Conservation (phyloP, 1,140 invertebrate genomes). For the Berghia stephanieae region DNA sequence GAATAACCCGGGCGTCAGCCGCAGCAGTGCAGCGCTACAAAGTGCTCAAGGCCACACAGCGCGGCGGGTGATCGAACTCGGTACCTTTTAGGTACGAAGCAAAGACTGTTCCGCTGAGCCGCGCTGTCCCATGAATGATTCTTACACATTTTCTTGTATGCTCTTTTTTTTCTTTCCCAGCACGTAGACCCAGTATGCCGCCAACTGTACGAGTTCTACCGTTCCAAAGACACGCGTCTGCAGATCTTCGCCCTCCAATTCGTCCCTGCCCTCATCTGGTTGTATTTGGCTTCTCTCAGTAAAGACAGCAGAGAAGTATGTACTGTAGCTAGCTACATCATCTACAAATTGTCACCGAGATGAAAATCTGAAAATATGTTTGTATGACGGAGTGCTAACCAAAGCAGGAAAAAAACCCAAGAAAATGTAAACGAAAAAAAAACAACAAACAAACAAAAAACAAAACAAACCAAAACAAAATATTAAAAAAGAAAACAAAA, state of each 20-base stretch:
- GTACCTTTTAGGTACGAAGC: no score
- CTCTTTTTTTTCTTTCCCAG: slow-evolving; percentile 71
- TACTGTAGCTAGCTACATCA: neutral
- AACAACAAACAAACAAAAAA: no score
- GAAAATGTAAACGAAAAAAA: no score
- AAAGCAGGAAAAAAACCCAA: no score
- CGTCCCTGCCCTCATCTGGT: slow-evolving; percentile 84
- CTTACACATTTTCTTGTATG: neutral
- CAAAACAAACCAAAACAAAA: no score
- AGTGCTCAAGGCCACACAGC: no score
- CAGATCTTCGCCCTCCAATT: slow-evolving; percentile 86
- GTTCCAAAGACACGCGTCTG: slow-evolving; percentile 80
- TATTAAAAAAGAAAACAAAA: neutral
- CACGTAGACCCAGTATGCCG: slow-evolving; percentile 84
- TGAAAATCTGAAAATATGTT: neutral
- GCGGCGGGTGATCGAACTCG: no score
- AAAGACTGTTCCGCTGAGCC: no score
- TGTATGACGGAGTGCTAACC: neutral
- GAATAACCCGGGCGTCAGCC: no score
- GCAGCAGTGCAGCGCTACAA: no score
- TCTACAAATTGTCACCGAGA: neutral
- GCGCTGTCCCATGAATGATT: no score
- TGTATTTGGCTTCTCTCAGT: slow-evolving; percentile 82
- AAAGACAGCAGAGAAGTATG: slow-evolving; percentile 78
- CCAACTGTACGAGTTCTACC: slow-evolving; percentile 87